These are phyloP conservation scores for Pelusios castaneus DNA, from an alignment of 2,113 vertebrate genomes.

Conservation along the genomic window DNA sequence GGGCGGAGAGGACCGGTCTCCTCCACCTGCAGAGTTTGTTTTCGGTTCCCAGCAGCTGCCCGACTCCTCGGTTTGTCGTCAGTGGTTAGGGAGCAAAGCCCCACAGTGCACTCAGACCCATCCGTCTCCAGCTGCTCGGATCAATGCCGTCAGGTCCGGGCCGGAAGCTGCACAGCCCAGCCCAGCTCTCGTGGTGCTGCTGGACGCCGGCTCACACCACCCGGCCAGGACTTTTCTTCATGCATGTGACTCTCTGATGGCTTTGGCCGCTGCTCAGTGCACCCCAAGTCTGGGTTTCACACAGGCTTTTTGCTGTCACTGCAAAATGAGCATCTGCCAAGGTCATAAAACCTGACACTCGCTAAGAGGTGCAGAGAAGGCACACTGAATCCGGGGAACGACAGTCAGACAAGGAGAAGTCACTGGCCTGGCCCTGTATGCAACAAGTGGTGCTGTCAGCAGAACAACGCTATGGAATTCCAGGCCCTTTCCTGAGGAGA, in stretches of 20 bases:
- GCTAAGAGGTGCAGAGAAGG: rapidly evolving
- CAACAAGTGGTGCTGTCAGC: not conserved
- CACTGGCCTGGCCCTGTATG: not conserved
- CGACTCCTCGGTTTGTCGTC: not conserved
- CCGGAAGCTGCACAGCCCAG: not conserved
- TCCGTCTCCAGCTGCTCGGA: not conserved
- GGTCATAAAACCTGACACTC: rapidly evolving
- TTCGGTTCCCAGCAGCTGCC: not conserved
- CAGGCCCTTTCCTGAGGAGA: rapidly evolving
- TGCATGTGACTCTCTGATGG: rapidly evolving
- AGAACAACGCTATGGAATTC: rapidly evolving
- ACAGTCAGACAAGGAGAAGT: not conserved
- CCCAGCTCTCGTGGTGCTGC: too few species aligned
- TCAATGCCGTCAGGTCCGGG: not conserved
- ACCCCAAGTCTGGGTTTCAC: rapidly evolving
- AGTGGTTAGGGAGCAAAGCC: too few species aligned
- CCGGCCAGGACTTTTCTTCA: rapidly evolving
- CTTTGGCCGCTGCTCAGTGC: not conserved
- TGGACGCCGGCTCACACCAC: too few species aligned
- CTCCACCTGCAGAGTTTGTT: too few species aligned
- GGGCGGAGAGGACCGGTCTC: not conserved
- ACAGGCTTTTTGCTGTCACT: rapidly evolving
- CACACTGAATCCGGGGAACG: rapidly evolving
- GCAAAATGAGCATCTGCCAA: not conserved
- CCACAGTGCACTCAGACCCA: not conserved